Base-by-base conservation (phyloP, 2,888 invertebrate species). In the Dasysyrphus tricinctus region DNA sequence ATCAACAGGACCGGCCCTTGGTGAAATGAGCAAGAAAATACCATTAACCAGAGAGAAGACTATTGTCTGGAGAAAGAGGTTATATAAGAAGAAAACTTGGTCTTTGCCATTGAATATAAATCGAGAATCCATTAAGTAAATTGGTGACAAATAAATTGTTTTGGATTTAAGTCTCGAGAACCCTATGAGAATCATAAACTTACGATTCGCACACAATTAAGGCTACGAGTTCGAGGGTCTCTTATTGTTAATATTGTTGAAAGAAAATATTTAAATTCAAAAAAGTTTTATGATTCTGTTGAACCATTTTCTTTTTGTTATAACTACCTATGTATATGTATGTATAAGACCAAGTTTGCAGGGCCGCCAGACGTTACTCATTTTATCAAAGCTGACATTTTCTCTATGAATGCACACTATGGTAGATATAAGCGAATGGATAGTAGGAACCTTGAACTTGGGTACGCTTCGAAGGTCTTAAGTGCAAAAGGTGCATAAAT, bases 111-210 rank as follows among this genome's bases (percentile, higher is more conserved):
- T 65, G 29, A 74, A 80, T 24, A 24, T 24, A 34, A 47, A 69
- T 61, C 39, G 51, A 67, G 57, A 78, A 65, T 81, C 81, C 81
- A 86, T 86, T 86, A 81, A 77, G 59, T 24, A 81, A 86, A 86
- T 86, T 86, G 81, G 78, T 75, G 63, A 78, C 84, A 85, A 77
- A 78, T 73, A 70, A 74, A 77, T 86, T 73, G 73, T 67, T n/a
- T 51, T 14, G 9, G 47, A 29, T 67, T 51, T n/a, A 42, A 24
- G 61, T 49, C 69, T 67, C 19, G 11, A 47, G 39, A 76, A 51
- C 42, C 47, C 34, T 44, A 47, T 59, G 61, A 61, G 57, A 69
- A 51, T 51, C 37, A 74, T 63, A 77, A 77, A 73, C 77, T 77
- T 73, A 72, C 47, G 72, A 80, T 76, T 84, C 59, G 67, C 76